Base-by-base conservation (phyloP, 92 coral and sea anemone genomes). In the Pocillopora grandis region DNA sequence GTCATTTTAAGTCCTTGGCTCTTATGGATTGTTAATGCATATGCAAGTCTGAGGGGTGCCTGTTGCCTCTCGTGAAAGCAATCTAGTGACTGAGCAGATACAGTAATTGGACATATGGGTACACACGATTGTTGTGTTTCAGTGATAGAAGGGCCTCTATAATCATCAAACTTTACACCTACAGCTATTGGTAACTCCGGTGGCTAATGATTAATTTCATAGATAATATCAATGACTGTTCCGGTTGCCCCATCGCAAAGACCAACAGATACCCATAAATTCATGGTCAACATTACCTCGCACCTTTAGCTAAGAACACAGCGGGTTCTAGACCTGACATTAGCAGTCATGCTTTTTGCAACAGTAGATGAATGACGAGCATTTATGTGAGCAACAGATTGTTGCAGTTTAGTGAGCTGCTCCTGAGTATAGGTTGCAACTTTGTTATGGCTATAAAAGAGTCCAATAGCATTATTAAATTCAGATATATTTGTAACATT, bases 161-260 rank as follows among this genome's bases (percentile, higher is more conserved):
- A 85, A 86, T 85, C 75, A 72, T 85, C 73, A 68, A 89, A 89
- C 17, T 66, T 82, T 66, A 89, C 86, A 72, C 73, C 85, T 20
- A 89, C 92, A 75, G 89, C 92, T 70, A 89, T 84, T 5, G 87
- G 92, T 72, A 89, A 89, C 72, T 85, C 86, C 12, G 92, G 89
- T 85, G 86, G 89, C 68, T 89, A 82, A 52, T 89, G 82, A 85
- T 80, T 76, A 72, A 5, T 72, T 62, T 85, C 75, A 80, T 89
- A 89, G 80, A 89, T 84, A 20, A 89, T 75, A 70, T 82, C 83
- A 58, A 87, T 21, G 23, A 80, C 71, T 59, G 90, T 79, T 62
- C 90, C 86, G 61, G 90, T 86, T 31, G 85, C 90, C 27, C 87
- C 87, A 83, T 83, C 87, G 64, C 93, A 90, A 17, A 90, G 93